Conservation (phyloP, 2,113 vertebrate species). For the Corydoras maculifer region DNA sequence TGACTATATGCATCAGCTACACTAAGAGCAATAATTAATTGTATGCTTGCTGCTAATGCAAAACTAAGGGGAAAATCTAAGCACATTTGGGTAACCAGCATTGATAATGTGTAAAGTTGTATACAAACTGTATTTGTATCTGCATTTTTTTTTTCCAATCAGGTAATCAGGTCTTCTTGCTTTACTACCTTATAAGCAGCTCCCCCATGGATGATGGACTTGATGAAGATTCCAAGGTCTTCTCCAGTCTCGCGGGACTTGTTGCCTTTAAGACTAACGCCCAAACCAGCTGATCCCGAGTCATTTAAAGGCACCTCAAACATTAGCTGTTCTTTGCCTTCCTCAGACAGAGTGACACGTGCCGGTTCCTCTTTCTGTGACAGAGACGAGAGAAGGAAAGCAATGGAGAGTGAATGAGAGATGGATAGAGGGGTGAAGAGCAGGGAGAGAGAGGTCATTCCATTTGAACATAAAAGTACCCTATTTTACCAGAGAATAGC, state of each 20-base stretch:
- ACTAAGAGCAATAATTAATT: too few species aligned
- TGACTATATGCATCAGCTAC: too few species aligned
- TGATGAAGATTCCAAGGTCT: constrained; percentile 96
- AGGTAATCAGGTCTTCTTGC: background rate
- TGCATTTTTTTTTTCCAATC: too few species aligned
- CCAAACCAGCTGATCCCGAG: constrained; percentile 89
- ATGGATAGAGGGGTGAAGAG: constrained; percentile 5
- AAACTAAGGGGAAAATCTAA: too few species aligned
- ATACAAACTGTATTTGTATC: too few species aligned
- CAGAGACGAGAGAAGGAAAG: background rate
- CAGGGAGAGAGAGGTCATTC: constrained; percentile 39
- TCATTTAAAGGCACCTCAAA: constrained; percentile 94
- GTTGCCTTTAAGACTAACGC: constrained; percentile 94
- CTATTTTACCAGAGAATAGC: constrained; percentile 44
- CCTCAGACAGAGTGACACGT: constrained; percentile 56
- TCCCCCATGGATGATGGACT: constrained; percentile 91
- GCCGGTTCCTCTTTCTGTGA: constrained; percentile 57
- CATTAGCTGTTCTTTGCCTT: constrained; percentile 82
- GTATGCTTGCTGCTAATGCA: too few species aligned
- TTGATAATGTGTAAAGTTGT: too few species aligned
- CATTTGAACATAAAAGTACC: constrained; percentile 40
- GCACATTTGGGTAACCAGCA: too few species aligned
- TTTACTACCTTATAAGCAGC: constrained; percentile 88
- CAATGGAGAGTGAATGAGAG: constrained; percentile 8
- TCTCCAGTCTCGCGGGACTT: constrained; percentile 88